phyloP scores from a whole-genome alignment of 2,113 vertebrate species.

The Mandrillus leucophaeus region DNA sequence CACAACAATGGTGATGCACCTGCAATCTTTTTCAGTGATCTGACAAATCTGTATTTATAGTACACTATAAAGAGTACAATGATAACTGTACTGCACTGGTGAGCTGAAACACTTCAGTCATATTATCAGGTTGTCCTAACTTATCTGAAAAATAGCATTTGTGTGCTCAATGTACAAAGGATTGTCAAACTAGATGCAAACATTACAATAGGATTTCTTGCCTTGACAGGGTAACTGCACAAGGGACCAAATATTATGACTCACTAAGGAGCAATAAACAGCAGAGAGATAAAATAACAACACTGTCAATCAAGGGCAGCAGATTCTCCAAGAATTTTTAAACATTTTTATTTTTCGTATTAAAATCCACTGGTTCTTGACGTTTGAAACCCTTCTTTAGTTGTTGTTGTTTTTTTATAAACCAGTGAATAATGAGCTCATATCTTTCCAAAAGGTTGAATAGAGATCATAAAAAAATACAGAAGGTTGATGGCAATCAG shows the following conservation, averaged over 20 bases:
- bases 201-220: not conserved
- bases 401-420: not conserved
- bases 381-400: not conserved
- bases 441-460: not conserved
- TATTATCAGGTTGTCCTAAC: conserved; percentile 11
- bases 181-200: conserved; percentile 42
- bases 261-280: conserved; percentile 18
- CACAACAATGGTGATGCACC: not conserved
- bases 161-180: not conserved
- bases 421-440: not conserved
- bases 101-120: conserved; percentile 8
- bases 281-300: conserved; percentile 25
- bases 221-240: not conserved
- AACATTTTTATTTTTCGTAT: not conserved
- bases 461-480: not conserved
- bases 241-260: not conserved
- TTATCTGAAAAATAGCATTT: conserved; percentile 44
- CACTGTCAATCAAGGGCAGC: not conserved
- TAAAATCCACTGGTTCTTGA: not conserved
- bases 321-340: not conserved
- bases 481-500: not conserved
- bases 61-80: not conserved
- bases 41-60: not conserved
- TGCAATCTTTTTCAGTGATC: not conserved
- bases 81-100: not conserved